phyloP scores from a whole-genome alignment of 2,888 invertebrate genomes.

The Ypsolopha sequella region DNA sequence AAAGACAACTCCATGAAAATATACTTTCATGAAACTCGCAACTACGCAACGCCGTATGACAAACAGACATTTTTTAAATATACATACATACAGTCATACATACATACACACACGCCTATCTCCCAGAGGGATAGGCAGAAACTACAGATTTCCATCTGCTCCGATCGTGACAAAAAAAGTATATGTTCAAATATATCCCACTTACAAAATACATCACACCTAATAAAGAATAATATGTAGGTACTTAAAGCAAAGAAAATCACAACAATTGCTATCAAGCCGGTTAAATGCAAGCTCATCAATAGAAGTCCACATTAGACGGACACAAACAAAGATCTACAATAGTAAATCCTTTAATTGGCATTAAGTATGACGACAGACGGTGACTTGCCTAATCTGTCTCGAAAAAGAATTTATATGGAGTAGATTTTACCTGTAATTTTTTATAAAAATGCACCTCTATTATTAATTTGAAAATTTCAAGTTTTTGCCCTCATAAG shows the following conservation, averaged over 20 bases:
- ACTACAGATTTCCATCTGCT: too few species aligned
- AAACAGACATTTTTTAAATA: too few species aligned
- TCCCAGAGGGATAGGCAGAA: too few species aligned
- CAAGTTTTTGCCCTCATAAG: too few species aligned
- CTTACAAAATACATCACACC: background rate
- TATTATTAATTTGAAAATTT: too few species aligned
- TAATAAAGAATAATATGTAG: background rate
- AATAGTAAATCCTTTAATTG: constrained; percentile 68
- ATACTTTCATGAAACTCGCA: too few species aligned
- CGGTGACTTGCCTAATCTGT: constrained; percentile 64
- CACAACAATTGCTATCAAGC: constrained; percentile 3
- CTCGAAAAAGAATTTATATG: constrained; percentile 37
- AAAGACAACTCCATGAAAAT: too few species aligned
- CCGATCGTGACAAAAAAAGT: too few species aligned
- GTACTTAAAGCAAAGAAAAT: background rate
- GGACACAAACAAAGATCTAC: constrained; percentile 63
- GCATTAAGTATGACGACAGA: constrained; percentile 67
- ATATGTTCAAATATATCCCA: too few species aligned
- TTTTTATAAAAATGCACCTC: too few species aligned
- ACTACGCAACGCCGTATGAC: constrained; percentile 7
- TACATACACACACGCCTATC: too few species aligned
- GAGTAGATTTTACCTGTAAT: constrained; percentile 24
- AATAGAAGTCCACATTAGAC: constrained; percentile 47
- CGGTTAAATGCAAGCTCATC: constrained; percentile 21
- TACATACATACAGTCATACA: too few species aligned